Evolutionary conservation across 1,140 invertebrate genomes (phyloP), one percentile per base, ranked within the genome.

Genomic region (Lordiphosa mommai): DNA sequence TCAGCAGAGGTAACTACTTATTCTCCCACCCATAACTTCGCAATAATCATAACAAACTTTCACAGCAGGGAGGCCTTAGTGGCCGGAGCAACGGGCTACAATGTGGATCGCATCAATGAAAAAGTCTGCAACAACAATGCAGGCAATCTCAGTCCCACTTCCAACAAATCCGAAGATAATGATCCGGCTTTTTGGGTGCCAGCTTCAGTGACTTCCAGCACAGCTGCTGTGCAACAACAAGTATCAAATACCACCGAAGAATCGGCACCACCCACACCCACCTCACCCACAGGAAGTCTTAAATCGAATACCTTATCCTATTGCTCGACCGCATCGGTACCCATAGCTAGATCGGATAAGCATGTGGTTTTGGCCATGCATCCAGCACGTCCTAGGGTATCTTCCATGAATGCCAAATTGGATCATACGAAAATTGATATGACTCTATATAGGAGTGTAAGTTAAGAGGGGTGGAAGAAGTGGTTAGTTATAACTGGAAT

Each of bases 381-480:
- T 57, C 88, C 89, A 9, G 59, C 72, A 12, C 70, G 89, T 29
- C 89, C 87, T 1, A 74, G 87, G 41, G 89, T 90, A 43, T 82
- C 89, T 27, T 89, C 90, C 29, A 91, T 90, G 91, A 90, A 91
- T 38, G 90, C 91, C 8, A 91, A 91, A 67, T 76, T 92, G 58
- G 91, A 91, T 74, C 91, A 91, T 40, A 90, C 90, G 3, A 92
- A 92, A 79, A 91, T 91, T 10, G 91, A 92, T 43, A 90, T 90
- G 23, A 89, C 90, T 2, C 68, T 91, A n/a, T 91, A 91, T 52
- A 89, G 91, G 51, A 87, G 69, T 32, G 88, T 89, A 37, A 86
- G 86, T 68, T 0, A 12, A 17, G 1, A 12, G 3, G 5, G 29
- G 7, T 10, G 27, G 14, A 41, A 1, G 6, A 23, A 23, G n/a